Base-by-base conservation (phyloP, 2,888 invertebrate species). In the Polydrusus tereticollis region DNA sequence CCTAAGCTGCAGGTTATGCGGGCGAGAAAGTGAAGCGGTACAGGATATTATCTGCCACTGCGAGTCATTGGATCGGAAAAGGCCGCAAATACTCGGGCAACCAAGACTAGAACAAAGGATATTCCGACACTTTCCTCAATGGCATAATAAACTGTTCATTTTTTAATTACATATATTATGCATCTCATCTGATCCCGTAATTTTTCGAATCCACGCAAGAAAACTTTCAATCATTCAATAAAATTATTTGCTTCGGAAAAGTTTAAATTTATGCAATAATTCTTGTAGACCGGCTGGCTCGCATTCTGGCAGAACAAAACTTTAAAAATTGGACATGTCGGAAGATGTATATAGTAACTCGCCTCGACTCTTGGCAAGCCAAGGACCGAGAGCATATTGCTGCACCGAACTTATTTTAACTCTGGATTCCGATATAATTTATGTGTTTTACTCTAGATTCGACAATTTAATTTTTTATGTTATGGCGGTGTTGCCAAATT, bases 271-370 rank as follows among this genome's bases (percentile, higher is more conserved):
- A 50, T 50, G 26, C 50, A 50, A 50, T 50, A 50, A 50, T 50
- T 50, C 50, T 26, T 50, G 14, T 26, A 26, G 1, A 50, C 50
- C 14, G 23, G 26, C 50, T 50, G 50, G 50, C 23, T 26, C 26
- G 26, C 26, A 43, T 2, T 43, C 18, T 18, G n/a, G 26, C 14
- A 26, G 26, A 23, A 50, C 26, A 26, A 50, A 50, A 50, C 50
- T 50, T 50, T 50, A 50, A 50, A 50, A 50, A 50, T 50, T 50
- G 50, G 23, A 50, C 21, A 50, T 50, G 23, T 50, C 14, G 14
- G 14, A 50, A 50, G 50, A 50, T 50, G 6, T 26, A 21, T 47
- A 18, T 16, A 7, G 16, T 12, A n/a, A n/a, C n/a, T n/a, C n/a
- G n/a, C n/a, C n/a, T 8, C 1, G 41, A 14, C 50, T 50, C 23